Percentiles rank a stretch among this genome's conserved stretches.
Conservation (phyloP, 2,888 invertebrate species). For the Cosmorhoe ocellata region DNA sequence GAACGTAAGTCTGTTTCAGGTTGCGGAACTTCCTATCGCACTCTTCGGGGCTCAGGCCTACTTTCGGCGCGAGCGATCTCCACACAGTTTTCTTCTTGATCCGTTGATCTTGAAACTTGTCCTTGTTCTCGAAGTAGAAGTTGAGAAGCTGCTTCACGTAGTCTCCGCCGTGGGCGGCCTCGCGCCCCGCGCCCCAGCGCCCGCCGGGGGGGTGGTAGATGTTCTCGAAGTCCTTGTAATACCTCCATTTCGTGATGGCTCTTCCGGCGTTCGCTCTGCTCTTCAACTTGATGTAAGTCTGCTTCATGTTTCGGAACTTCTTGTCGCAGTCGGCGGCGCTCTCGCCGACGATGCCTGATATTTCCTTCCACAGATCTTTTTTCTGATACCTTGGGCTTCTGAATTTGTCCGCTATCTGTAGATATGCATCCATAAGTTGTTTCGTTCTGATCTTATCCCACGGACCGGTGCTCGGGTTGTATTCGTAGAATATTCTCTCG, state of each 20-base stretch:
- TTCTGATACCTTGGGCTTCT: slow-evolving; percentile 65
- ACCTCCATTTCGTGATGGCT: slow-evolving; percentile 64
- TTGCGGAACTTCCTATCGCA: slow-evolving; percentile 74
- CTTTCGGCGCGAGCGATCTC: slow-evolving; percentile 55
- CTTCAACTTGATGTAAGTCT: slow-evolving; percentile 67
- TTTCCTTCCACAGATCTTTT: slow-evolving; percentile 71
- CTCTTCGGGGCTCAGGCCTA: slow-evolving; percentile 63
- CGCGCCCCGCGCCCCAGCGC: slow-evolving; percentile 22
- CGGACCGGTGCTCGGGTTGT: slow-evolving; percentile 53
- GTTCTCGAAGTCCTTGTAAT: slow-evolving; percentile 66
- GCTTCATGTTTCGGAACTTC: slow-evolving; percentile 73
- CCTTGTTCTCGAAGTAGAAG: slow-evolving; percentile 67
- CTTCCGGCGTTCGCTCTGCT: slow-evolving; percentile 53
- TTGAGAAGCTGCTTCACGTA: slow-evolving; percentile 63
- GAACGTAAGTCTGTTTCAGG: slow-evolving; percentile 69
- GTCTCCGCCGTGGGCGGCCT: slow-evolving; percentile 50
- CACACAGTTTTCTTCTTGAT: slow-evolving; percentile 66
- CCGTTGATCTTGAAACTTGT: slow-evolving; percentile 62
- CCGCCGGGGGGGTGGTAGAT: slow-evolving; percentile 48
- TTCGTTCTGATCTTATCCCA: slow-evolving; percentile 66
- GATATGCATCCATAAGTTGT: slow-evolving; percentile 59
- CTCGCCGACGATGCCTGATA: slow-evolving; percentile 58
- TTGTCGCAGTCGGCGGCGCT: slow-evolving; percentile 62
- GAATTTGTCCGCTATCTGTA: slow-evolving; percentile 65
- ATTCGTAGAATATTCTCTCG: slow-evolving; percentile 69